Conservation (phyloP, 2,888 invertebrate species). For the Drosophila prolongata region DNA sequence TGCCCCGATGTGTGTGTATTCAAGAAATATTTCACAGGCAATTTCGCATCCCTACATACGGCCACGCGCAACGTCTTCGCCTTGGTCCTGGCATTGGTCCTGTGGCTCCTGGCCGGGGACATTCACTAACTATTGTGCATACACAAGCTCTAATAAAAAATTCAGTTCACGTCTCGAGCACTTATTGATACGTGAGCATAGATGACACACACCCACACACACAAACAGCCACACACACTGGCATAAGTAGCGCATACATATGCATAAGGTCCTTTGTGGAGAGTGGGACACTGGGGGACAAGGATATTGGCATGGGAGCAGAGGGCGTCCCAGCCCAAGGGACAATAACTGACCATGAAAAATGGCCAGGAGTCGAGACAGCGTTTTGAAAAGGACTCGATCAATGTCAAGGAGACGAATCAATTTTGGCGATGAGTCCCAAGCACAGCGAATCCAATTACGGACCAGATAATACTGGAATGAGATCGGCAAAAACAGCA, state of each 20-base stretch:
- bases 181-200: conserved; percentile 79
- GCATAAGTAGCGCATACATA: conserved; percentile 55
- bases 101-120: conserved; percentile 37
- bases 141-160: conserved; percentile 70
- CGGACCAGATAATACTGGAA: too few species aligned
- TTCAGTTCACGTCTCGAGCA: conserved; percentile 77
- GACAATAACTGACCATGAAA: conserved; percentile 41
- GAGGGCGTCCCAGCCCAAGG: background rate
- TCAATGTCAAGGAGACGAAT: conserved; percentile 34
- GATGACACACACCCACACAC: conserved; percentile 59
- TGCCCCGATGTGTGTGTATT: conserved; percentile 32
- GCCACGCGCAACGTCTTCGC: conserved; percentile 34
- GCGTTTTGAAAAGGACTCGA: conserved; percentile 13
- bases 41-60: conserved; percentile 65
- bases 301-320: background rate
- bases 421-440: conserved; percentile 15
- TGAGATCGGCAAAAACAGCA: too few species aligned
- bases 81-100: conserved; percentile 27
- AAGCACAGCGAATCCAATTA: background rate
- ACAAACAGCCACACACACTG: conserved; percentile 51
- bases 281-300: background rate
- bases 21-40: conserved; percentile 74
- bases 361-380: conserved; percentile 31
- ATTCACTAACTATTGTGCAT: conserved; percentile 75
- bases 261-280: conserved; percentile 52